Conservation (phyloP, 1,140 invertebrate species). For the Lordiphosa collinella region DNA sequence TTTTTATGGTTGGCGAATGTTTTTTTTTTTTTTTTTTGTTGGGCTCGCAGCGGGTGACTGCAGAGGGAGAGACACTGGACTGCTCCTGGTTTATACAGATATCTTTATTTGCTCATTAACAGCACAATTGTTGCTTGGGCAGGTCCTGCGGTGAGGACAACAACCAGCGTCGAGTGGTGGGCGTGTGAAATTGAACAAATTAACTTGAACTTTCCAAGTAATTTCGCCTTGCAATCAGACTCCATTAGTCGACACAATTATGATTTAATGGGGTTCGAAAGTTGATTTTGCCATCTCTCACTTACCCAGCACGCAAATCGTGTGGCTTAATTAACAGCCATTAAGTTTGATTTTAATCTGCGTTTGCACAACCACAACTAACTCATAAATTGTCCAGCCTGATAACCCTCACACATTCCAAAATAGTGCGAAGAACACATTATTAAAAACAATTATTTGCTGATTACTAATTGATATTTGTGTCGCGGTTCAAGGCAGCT, state of each 20-base stretch:
- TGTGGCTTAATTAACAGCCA: conserved; percentile 40
- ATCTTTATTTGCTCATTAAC: conserved; percentile 76
- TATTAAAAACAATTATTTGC: conserved; percentile 51
- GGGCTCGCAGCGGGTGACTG: conserved; percentile 36
- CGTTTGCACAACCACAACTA: conserved; percentile 2
- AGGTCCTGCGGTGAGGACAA: conserved; percentile 48
- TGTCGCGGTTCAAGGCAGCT: conserved; percentile 10
- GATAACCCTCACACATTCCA: conserved; percentile 2
- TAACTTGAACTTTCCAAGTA: conserved; percentile 46
- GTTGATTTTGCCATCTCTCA: conserved; percentile 29
- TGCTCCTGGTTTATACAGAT: conserved; percentile 36
- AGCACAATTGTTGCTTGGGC: conserved; percentile 58
- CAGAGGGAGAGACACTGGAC: conserved; percentile 39
- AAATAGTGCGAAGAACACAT: conserved; percentile 45
- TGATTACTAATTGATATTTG: conserved; percentile 50
- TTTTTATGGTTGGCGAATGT: conserved; percentile 64
- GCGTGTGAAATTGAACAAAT: conserved; percentile 42
- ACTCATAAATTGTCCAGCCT: conserved; percentile 17
- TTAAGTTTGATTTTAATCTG: conserved; percentile 46
- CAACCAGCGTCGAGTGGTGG: conserved; percentile 19
- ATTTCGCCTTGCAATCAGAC: conserved; percentile 41
- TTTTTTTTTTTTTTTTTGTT: conserved; percentile 37
- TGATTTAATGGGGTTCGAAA: conserved; percentile 39
- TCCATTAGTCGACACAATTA: conserved; percentile 65
- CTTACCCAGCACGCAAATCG: neutral